Conservation (phyloP, 2,888 invertebrate species). For the Eupithecia inturbata region DNA sequence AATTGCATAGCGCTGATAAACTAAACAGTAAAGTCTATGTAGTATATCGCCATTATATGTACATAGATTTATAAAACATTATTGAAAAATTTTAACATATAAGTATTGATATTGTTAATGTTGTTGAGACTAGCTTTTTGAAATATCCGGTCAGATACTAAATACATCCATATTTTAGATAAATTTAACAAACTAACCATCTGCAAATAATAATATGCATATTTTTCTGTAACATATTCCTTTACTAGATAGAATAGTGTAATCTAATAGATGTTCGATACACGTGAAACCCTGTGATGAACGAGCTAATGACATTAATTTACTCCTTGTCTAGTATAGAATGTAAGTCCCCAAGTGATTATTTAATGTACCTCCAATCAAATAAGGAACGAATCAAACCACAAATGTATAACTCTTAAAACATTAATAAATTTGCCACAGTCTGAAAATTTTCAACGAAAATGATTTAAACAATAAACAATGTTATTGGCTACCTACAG, state of each 20-base stretch:
- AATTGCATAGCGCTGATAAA: not conserved
- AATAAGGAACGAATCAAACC: not conserved
- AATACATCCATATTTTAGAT: constrained; percentile 24
- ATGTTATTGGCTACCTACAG: not conserved
- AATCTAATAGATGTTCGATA: not conserved
- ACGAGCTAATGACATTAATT: not conserved
- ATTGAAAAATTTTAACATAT: not conserved
- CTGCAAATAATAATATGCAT: constrained; percentile 25
- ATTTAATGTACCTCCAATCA: not conserved
- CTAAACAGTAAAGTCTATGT: constrained; percentile 12
- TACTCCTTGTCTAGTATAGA: constrained; percentile 6
- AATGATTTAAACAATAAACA: not conserved
- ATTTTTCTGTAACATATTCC: constrained; percentile 68
- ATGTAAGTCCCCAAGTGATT: constrained; percentile 4
- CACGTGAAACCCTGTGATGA: not conserved
- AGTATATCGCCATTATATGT: constrained; percentile 24
- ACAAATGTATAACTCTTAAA: not conserved
- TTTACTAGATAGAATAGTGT: constrained; percentile 66
- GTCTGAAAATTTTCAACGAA: not conserved
- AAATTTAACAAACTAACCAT: constrained; percentile 27
- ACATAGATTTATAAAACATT: constrained; percentile 3
- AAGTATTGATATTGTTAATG: constrained; percentile 12
- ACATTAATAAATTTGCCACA: not conserved
- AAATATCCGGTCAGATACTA: constrained; percentile 61
- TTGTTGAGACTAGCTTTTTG: constrained; percentile 82